These are phyloP conservation scores for Metopia argyrocephala DNA, from an alignment of 2,888 invertebrate species.

Conservation along the genomic window DNA sequence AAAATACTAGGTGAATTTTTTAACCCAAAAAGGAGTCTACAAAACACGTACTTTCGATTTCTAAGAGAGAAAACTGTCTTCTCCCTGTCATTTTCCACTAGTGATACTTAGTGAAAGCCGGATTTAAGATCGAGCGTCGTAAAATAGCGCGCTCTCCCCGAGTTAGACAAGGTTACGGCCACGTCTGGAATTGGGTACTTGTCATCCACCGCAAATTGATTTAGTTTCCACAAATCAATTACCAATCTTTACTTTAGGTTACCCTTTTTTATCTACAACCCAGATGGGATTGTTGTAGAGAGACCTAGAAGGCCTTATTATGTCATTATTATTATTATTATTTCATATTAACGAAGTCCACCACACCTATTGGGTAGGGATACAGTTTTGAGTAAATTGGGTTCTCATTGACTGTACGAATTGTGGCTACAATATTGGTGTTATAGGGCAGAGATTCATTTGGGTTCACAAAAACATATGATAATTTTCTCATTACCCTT, in stretches of 20 bases:
- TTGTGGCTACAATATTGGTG: slow-evolving; percentile 47
- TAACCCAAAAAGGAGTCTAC: slow-evolving; percentile 45
- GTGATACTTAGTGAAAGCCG: slow-evolving; percentile 10
- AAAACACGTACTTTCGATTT: slow-evolving; percentile 60
- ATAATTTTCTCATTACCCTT: slow-evolving; percentile 5
- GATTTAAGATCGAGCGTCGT: slow-evolving; percentile 34
- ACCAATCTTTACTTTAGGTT: slow-evolving; percentile 23
- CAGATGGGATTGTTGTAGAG: slow-evolving; percentile 29
- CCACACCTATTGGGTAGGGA: slow-evolving; percentile 43
- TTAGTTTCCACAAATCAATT: slow-evolving; percentile 33
- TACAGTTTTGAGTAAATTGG: too few species aligned
- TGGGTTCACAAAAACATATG: slow-evolving; percentile 40
- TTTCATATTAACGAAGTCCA: slow-evolving; percentile 38
- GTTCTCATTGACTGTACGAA: slow-evolving; percentile 29
- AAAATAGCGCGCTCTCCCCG: slow-evolving; percentile 25
- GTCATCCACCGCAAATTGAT: slow-evolving; percentile 10
- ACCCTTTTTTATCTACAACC: slow-evolving; percentile 35
- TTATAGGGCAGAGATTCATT: slow-evolving; percentile 39
- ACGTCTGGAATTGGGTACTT: slow-evolving; percentile 26
- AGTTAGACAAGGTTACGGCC: slow-evolving; percentile 3
- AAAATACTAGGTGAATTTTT: slow-evolving; percentile 48
- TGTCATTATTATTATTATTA: slow-evolving; percentile 28
- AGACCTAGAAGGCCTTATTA: slow-evolving; percentile 42
- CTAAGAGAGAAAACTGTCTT: slow-evolving; percentile 29
- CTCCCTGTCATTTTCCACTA: not conserved